Evolutionary conservation across 2,113 vertebrate species (phyloP).

Genomic region (Dromaius novaehollandiae): DNA sequence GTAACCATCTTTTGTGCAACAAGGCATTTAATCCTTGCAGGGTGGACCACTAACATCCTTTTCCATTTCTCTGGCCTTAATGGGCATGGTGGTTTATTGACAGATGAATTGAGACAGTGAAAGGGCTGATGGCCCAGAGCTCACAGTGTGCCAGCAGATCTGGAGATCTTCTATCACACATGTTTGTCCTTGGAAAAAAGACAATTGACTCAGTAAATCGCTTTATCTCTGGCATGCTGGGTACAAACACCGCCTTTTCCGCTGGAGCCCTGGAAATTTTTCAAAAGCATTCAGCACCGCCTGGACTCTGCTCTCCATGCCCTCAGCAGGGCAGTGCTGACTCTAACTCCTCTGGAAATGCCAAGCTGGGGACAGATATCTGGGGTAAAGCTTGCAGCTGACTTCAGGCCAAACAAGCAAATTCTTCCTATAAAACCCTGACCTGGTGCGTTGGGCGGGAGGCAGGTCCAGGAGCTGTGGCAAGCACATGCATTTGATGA

Average conservation of each 20-base stretch:
- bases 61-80: constrained; percentile 26
- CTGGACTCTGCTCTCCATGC: neutral
- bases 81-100: constrained; percentile 44
- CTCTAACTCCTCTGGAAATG: neutral
- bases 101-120: constrained; percentile 63
- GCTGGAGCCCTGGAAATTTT: neutral
- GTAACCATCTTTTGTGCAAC: neutral
- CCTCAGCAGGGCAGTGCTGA: neutral
- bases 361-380: neutral
- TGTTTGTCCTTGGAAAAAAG: constrained; percentile 69
- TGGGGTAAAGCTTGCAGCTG: neutral
- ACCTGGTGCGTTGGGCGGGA: accelerated
- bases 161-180: constrained; percentile 63
- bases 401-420: neutral
- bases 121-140: constrained; percentile 60
- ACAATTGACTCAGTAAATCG: constrained; percentile 67
- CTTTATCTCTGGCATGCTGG: constrained; percentile 46
- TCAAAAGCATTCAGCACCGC: neutral
- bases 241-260: constrained; percentile 4
- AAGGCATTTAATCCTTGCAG: neutral
- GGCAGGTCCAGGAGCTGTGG: neutral
- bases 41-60: neutral
- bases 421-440: neutral
- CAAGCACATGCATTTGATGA: neutral
- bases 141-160: constrained; percentile 47